Base-by-base conservation (phyloP, 2,888 invertebrate species). In the Thera britannica region DNA sequence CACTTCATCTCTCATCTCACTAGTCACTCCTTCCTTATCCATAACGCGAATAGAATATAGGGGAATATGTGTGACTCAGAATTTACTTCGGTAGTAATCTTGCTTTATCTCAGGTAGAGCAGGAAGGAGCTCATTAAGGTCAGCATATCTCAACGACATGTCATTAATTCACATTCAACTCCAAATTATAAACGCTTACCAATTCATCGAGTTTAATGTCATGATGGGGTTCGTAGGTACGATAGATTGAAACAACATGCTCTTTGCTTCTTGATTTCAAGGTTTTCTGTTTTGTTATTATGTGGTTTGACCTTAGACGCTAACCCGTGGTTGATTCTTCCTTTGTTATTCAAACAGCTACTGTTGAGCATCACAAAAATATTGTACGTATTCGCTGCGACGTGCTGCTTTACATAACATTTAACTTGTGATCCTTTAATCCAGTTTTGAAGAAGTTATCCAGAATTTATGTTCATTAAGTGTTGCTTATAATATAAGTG, bases 81-180 rank as follows among this genome's bases (percentile, higher is more conserved):
- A 41, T 38, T 3, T 34, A 3, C 9, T 57, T 51, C 46, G 1
- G 65, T 58, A 23, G 54, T 38, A 35, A 54, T 61, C 49, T 35
- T 58, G 48, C 36, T 58, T 49, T 55, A 62, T 51, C 59, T 65
- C 69, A 66, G 69, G 72, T 63, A 60, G 65, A 72, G 62, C 72
- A 71, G 67, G 73, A 70, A 79, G 44, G 44, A 46, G 71, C 68
- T 73, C 67, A 75, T 76, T 73, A 57, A 75, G 74, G 74, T 72
- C 77, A 72, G 60, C 68, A 59, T 77, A 76, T 74, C 74, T 68
- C 59, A 72, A 74, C 68, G 65, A 73, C 41, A 60, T 70, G 60
- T 69, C 66, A 70, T 76, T 74, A 72, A 68, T 59, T 71, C 60
- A 69, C 65, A 74, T 75, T 72, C 70, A 61, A 65, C 72, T 62